Conservation (phyloP, 53 echinoderm and acorn worm genomes). For the Apostichopus leukothele region DNA sequence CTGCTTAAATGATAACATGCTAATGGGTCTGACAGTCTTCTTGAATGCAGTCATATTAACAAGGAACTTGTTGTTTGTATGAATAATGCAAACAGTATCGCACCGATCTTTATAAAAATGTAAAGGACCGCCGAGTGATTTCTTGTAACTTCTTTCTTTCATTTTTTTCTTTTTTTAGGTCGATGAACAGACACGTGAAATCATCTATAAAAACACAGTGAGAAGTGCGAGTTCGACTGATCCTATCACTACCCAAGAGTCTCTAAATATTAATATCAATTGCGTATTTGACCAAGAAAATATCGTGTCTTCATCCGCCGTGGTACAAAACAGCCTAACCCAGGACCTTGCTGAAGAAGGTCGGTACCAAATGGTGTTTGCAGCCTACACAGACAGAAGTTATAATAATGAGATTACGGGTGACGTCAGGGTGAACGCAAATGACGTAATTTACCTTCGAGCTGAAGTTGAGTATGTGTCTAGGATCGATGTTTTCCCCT, state of each 20-base stretch:
- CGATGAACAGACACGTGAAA: neutral
- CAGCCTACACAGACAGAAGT: neutral
- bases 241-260: neutral
- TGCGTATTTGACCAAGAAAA: conserved; percentile 38
- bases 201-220: conserved; percentile 9
- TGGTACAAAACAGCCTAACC: neutral
- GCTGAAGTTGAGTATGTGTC: conserved; percentile 12
- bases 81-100: too few species aligned
- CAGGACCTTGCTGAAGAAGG: neutral
- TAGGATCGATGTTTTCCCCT: neutral
- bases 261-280: conserved; percentile 11
- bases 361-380: neutral
- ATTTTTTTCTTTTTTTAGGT: neutral
- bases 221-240: neutral
- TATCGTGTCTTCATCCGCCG: conserved; percentile 20
- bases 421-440: conserved; percentile 4
- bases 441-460: neutral
- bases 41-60: too few species aligned
- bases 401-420: neutral
- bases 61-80: too few species aligned
- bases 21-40: too few species aligned
- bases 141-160: neutral
- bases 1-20: too few species aligned
- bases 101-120: too few species aligned
- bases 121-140: too few species aligned